Conservation (phyloP, 2,888 invertebrate genomes). For the Ptychoptera contaminata region DNA sequence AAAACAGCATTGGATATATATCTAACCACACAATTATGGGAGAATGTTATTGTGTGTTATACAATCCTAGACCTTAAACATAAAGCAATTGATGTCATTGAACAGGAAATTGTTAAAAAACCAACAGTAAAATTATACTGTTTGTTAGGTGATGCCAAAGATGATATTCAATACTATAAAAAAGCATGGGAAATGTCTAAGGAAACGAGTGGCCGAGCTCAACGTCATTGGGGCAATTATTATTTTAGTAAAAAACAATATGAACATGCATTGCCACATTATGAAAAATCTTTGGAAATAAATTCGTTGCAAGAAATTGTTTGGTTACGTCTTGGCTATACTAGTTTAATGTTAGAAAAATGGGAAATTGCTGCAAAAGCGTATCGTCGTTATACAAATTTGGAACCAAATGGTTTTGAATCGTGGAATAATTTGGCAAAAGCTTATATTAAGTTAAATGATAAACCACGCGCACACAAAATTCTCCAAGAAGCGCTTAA, state of each 20-base stretch:
- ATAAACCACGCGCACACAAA: constrained; percentile 71
- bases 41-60: constrained; percentile 85
- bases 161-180: constrained; percentile 63
- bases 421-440: constrained; percentile 98
- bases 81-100: constrained; percentile 82
- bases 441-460: constrained; percentile 73
- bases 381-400: constrained; percentile 69
- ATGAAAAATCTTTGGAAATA: constrained; percentile 65
- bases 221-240: constrained; percentile 75
- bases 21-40: constrained; percentile 67
- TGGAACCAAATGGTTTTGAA: constrained; percentile 84
- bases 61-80: constrained; percentile 66
- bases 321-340: constrained; percentile 76
- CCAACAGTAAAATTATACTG: constrained; percentile 81
- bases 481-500: constrained; percentile 78
- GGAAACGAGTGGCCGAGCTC: constrained; percentile 65
- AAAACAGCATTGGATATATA: constrained; percentile 74
- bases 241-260: constrained; percentile 62
- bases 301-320: constrained; percentile 77
- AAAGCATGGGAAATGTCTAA: constrained; percentile 85
- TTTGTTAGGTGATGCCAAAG: constrained; percentile 74
- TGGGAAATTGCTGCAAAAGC: constrained; percentile 74
- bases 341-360: constrained; percentile 59
- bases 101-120: constrained; percentile 57
- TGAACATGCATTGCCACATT: constrained; percentile 62